A percentile compares a stretch with the other conserved stretches of the same genome.
Conservation (phyloP, 1,140 invertebrate species). For the Drosophila watanabei region DNA sequence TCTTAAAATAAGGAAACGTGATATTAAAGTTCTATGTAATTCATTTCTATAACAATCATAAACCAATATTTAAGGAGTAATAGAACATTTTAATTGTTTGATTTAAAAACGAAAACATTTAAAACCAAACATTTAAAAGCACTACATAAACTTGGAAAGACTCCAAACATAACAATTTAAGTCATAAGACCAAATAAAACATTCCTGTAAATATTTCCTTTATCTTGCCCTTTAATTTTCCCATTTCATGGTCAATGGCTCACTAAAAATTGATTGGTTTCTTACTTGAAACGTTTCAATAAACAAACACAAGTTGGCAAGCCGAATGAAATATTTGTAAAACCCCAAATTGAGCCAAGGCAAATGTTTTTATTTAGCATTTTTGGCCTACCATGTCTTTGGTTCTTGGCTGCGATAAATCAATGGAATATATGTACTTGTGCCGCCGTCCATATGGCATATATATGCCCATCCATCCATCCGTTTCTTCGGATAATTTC, state of each 20-base stretch:
- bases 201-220: background rate
- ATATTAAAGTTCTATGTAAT: background rate
- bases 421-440: conserved; percentile 39
- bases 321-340: conserved; percentile 17
- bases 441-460: conserved; percentile 1
- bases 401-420: conserved; percentile 54
- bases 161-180: background rate
- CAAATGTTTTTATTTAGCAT: conserved; percentile 30
- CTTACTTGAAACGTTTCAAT: conserved; percentile 2
- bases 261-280: conserved; percentile 4
- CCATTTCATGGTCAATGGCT: conserved; percentile 3
- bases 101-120: too few species aligned
- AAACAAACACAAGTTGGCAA: conserved; percentile 3
- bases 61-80: too few species aligned
- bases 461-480: conserved; percentile 7
- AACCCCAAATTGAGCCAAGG: conserved; percentile 1
- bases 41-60: too few species aligned
- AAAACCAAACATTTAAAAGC: background rate
- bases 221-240: background rate
- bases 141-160: too few species aligned
- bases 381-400: conserved; percentile 38
- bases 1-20: background rate
- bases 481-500: conserved; percentile 24
- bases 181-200: background rate
- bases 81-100: background rate